A percentile compares a stretch with the other conserved stretches of the same genome.
phyloP scores from a whole-genome alignment of 2,888 invertebrate genomes.

The Malachius bipustulatus region DNA sequence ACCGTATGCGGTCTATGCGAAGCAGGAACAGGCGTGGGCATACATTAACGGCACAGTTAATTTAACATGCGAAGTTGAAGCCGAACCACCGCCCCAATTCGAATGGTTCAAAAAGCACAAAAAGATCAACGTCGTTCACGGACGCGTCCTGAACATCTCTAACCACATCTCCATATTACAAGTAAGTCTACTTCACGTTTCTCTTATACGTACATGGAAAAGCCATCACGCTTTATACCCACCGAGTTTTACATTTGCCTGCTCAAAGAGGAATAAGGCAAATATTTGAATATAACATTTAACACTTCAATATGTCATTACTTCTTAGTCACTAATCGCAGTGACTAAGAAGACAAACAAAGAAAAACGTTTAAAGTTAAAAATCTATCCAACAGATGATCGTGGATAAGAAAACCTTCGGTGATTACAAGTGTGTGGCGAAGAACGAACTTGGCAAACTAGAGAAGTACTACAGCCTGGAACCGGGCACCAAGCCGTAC shows the following conservation, averaged over 20 bases:
- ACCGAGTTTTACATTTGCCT: too few species aligned
- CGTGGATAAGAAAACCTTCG: constrained; percentile 34
- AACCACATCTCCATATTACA: constrained; percentile 25
- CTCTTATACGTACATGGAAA: too few species aligned
- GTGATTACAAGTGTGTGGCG: constrained; percentile 43
- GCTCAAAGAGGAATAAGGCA: too few species aligned
- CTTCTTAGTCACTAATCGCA: too few species aligned
- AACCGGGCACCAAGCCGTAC: constrained; percentile 43
- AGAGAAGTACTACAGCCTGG: constrained; percentile 39
- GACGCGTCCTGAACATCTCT: constrained; percentile 19
- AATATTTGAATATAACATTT: too few species aligned
- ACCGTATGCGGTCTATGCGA: constrained; percentile 23
- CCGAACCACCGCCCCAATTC: constrained; percentile 42
- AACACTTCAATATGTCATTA: too few species aligned
- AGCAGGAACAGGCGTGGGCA: constrained; percentile 35
- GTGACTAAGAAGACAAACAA: too few species aligned
- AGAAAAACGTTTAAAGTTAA: too few species aligned
- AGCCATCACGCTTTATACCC: too few species aligned
- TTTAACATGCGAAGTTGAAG: constrained; percentile 68
- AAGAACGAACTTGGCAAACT: constrained; percentile 41
- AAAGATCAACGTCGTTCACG: constrained; percentile 12
- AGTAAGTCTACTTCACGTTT: constrained; percentile 19
- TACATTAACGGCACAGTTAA: constrained; percentile 43
- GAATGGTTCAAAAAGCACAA: constrained; percentile 29
- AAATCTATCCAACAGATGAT: too few species aligned